Evolutionary conservation across 2,797 vertebrate species (phyloP), one percentile per base, ranked within the genome.

Genomic region (Oryzias dopingdopingensis): DNA sequence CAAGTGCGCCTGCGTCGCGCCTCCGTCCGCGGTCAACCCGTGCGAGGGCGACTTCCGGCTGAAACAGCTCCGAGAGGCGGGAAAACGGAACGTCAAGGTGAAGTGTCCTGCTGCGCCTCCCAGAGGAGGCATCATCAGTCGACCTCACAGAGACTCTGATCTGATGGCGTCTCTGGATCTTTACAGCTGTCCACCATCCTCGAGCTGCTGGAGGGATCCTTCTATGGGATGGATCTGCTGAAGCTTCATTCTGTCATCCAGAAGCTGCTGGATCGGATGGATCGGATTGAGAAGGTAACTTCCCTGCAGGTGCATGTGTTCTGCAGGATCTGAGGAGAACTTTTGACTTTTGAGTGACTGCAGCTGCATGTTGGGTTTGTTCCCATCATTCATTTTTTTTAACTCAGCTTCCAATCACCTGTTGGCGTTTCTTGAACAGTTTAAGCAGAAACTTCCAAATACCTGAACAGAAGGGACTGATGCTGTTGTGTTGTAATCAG

Each of bases 1-100:
- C 92, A 96, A 96, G 82, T 98, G 96, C 79, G 90, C 94, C 0
- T 99, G 97, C 8, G 88, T 96, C 12, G 96, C 96, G 0, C 96
- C 96, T 7, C 94, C 93, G 0, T 95, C 96, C 0, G 93, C 95
- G 0, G 90, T 97, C 83, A 95, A 96, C 50, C 95, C 96, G 0
- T 98, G 96, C 0, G 94, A 96, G 75, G 94, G 93, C 2, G 94
- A 95, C 80, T 94, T 90, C 87, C 90, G 95, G 77, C 90, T 96
- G 62, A 93, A 96, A 86, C 93, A 88, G 66, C 92, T 96, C 42
- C 89, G 84, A 56, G 93, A 96, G 49, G 93, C 94, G 0, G 93
- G 93, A 6, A 89, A 92, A 72, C 84, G 86, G 0, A 91, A 96
- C 70, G 82, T 95, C 60, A 97, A 98, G 97, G 96, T 98, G 91